Percentiles rank a stretch among this genome's conserved stretches.
These are phyloP conservation scores for Dipodomys merriami DNA, from an alignment of 2,113 vertebrate species.

Conservation along the genomic window DNA sequence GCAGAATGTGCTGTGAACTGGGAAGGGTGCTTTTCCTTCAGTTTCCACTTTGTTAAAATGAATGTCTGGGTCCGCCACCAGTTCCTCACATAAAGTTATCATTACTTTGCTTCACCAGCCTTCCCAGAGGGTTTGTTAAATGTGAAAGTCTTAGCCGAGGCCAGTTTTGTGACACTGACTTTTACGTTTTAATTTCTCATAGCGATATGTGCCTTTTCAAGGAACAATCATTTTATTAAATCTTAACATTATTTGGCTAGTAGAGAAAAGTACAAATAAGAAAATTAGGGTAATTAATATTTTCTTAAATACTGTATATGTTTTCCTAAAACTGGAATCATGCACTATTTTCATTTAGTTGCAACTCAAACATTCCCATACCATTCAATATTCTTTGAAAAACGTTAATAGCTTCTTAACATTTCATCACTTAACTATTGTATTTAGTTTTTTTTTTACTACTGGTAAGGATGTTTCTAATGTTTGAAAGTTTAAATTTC, in stretches of 20 bases:
- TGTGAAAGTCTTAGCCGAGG: slow-evolving; percentile 41
- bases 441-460: slow-evolving; percentile 45
- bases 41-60: not conserved
- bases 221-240: not conserved
- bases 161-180: not conserved
- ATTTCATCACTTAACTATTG: not conserved
- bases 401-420: slow-evolving; percentile 6
- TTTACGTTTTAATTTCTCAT: not conserved
- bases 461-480: slow-evolving; percentile 7
- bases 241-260: slow-evolving; percentile 29
- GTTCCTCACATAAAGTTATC: slow-evolving; percentile 2
- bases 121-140: not conserved
- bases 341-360: slow-evolving; percentile 15
- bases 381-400: slow-evolving; percentile 17
- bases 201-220: not conserved
- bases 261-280: not conserved
- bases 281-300: not conserved
- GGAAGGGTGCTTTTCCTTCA: not conserved
- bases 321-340: slow-evolving; percentile 4
- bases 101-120: not conserved
- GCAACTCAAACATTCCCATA: not conserved
- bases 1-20: not conserved
- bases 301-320: not conserved
- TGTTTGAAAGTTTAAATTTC: slow-evolving; percentile 41
- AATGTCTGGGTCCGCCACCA: not conserved